phyloP scores from a whole-genome alignment of 1,140 invertebrate species.

The Euglossa dilemma region DNA sequence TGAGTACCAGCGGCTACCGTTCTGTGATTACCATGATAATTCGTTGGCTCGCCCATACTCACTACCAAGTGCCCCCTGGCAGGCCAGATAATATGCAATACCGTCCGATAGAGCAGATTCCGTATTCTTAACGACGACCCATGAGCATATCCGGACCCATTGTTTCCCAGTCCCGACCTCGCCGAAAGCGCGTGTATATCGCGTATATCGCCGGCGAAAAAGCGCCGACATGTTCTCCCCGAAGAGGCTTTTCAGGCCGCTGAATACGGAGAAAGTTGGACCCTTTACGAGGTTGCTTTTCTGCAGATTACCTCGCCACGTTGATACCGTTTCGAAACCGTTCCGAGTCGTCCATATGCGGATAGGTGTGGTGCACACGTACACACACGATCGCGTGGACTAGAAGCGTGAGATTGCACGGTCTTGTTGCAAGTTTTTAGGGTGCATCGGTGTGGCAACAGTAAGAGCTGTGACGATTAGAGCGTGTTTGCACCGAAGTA shows the following conservation, averaged over 20 bases:
- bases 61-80: conserved; percentile 50
- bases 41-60: conserved; percentile 64
- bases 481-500: neutral
- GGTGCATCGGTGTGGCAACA: neutral
- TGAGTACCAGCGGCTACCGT: conserved; percentile 67
- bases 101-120: conserved; percentile 51
- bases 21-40: conserved; percentile 73
- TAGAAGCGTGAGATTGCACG: neutral
- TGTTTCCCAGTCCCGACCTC: conserved; percentile 47
- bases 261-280: conserved; percentile 11
- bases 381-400: too few relatives aligned
- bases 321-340: conserved; percentile 13
- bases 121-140: conserved; percentile 60
- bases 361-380: neutral
- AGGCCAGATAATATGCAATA: conserved; percentile 65
- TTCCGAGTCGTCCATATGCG: neutral
- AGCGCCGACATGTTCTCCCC: conserved; percentile 11
- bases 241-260: neutral
- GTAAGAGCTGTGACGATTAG: neutral
- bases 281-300: neutral
- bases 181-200: conserved; percentile 51
- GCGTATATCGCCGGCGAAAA: conserved; percentile 39
- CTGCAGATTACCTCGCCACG: neutral
- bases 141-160: conserved; percentile 51
- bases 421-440: neutral